These are phyloP conservation scores for Micromussa lordhowensis DNA, from an alignment of 92 coral and sea anemone genomes.

Conservation along the genomic window DNA sequence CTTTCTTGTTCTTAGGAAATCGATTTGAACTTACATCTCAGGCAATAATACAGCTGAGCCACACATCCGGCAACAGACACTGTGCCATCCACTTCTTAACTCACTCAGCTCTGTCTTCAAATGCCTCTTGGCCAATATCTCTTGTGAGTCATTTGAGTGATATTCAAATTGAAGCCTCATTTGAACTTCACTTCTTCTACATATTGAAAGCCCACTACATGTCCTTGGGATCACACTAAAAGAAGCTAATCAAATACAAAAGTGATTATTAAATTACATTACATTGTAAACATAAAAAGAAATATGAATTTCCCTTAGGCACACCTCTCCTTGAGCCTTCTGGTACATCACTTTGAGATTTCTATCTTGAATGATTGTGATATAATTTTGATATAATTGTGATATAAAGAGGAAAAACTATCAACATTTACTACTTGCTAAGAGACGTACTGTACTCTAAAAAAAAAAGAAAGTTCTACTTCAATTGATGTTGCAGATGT, in stretches of 20 bases:
- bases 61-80: constrained; percentile 65
- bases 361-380: too few species aligned
- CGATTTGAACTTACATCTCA: constrained; percentile 21
- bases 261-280: neutral
- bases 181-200: constrained; percentile 60
- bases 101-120: constrained; percentile 49
- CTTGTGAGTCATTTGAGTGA: constrained; percentile 3
- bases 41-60: constrained; percentile 32
- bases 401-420: too few species aligned
- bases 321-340: too few species aligned
- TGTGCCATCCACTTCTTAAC: constrained; percentile 32
- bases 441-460: too few species aligned
- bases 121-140: neutral
- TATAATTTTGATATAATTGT: too few species aligned
- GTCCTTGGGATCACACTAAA: constrained; percentile 52
- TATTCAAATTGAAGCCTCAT: constrained; percentile 62
- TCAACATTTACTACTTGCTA: too few species aligned
- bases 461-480: too few species aligned
- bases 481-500: too few species aligned
- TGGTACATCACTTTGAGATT: too few species aligned
- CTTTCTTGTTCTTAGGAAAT: neutral
- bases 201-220: constrained; percentile 57
- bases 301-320: too few species aligned
- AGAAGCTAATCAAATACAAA: neutral
- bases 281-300: neutral